Evolutionary conservation across 1,140 invertebrate species (phyloP), one percentile per base, ranked within the genome.

Genomic region (Drosophila sp.): DNA sequence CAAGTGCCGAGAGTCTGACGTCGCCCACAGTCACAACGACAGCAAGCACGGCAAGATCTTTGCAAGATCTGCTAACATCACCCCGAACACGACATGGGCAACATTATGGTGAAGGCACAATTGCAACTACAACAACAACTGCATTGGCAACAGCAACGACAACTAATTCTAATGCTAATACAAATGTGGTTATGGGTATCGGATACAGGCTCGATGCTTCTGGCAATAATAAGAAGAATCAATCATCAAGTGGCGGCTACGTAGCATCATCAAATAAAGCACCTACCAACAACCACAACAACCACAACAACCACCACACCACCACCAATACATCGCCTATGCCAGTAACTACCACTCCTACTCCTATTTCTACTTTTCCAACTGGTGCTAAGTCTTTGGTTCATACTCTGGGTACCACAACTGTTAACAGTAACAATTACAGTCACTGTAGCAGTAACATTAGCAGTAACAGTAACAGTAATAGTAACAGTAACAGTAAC

Each of bases 1-100:
- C 90, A 91, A 91, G 90, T 91, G 86, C 90, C 84, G 80, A 90
- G 80, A 90, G 79, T 90, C 80, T 89, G 86, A 89, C 84, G 84
- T 89, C 86, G 84, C 84, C 80, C 67, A 89, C 76, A 72, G 82
- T 76, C 78, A 87, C 76, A 78, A 83, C 50, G 32, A 32, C 63
- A 69, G 45, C 56, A 69, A 89, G 54, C 48, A 62, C 63, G 7
- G 48, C 70, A 36, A 78, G 82, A 71, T 91, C 90, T n/a, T 62
- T 91, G 38, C 90, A 91, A 61, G 81, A 91, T 77, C 80, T 91
- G 76, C 78, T 91, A 38, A 91, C 89, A 8, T 91, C 90, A 76
- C 90, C 89, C 45, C 79, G 89, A 29, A 84, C 79, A 61, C 57
- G 74, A 64, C 80, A 82, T 51, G 74, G 74, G 43, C 53, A 41